phyloP scores from a whole-genome alignment of 2,797 vertebrate genomes.

The Enteromius argenteus region DNA sequence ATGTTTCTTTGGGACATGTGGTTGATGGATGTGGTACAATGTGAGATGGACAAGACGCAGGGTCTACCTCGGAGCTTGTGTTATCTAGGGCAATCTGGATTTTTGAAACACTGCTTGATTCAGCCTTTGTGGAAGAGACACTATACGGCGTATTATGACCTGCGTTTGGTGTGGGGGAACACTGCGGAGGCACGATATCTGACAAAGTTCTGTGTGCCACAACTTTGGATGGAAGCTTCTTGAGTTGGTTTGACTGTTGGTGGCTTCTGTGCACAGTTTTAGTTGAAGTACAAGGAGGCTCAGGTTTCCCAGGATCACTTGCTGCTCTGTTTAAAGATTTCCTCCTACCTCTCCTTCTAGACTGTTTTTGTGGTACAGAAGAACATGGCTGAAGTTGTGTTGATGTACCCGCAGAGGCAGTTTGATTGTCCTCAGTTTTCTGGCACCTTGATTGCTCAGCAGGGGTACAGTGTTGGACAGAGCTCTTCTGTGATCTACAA shows the following conservation, averaged over 20 bases:
- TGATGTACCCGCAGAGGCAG: slow-evolving; percentile 27
- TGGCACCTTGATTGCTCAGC: slow-evolving; percentile 38
- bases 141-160: slow-evolving; percentile 8
- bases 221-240: slow-evolving; percentile 70
- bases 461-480: not conserved
- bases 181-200: not conserved
- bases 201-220: slow-evolving; percentile 14
- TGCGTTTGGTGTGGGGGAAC: not conserved
- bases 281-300: slow-evolving; percentile 52
- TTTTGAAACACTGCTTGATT: slow-evolving; percentile 4
- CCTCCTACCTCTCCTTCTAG: slow-evolving; percentile 73
- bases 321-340: slow-evolving; percentile 74
- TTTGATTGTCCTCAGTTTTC: slow-evolving; percentile 42
- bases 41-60: slow-evolving; percentile 57
- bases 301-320: slow-evolving; percentile 77
- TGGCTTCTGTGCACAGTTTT: slow-evolving; percentile 61
- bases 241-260: not conserved
- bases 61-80: slow-evolving; percentile 59
- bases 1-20: slow-evolving; percentile 34
- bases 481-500: slow-evolving; percentile 5
- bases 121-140: slow-evolving; percentile 14
- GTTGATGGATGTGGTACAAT: slow-evolving; percentile 11
- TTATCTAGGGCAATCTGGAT: slow-evolving; percentile 60
- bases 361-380: slow-evolving; percentile 67
- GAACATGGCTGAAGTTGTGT: slow-evolving; percentile 68